Evolutionary conservation across 2,888 invertebrate species (phyloP).

Genomic region (Thecocarcelia acutangulata): DNA sequence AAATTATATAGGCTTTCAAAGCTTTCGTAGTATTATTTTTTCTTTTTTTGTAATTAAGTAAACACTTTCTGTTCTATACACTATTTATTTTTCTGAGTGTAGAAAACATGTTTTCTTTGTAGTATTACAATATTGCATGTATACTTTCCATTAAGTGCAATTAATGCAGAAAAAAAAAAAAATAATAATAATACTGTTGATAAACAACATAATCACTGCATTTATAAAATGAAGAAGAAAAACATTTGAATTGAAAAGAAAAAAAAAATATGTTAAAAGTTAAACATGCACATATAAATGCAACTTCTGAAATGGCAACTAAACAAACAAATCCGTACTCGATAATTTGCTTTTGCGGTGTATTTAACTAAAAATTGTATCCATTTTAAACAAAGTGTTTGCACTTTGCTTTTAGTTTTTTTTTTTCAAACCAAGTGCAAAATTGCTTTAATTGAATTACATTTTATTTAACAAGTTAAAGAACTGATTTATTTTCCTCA

Average conservation of each 20-base stretch:
- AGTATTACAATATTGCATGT: slow-evolving; percentile 62
- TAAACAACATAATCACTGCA: slow-evolving; percentile 30
- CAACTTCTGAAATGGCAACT: no score
- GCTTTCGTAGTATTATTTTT: no score
- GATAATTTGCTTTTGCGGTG: no score
- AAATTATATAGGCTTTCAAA: no score
- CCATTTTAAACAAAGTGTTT: neutral
- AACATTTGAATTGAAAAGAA: no score
- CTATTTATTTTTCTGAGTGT: no score
- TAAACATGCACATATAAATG: no score
- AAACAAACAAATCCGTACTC: no score
- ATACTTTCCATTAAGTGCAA: slow-evolving; percentile 48
- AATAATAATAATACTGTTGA: slow-evolving; percentile 3
- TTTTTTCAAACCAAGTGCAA: slow-evolving; percentile 12
- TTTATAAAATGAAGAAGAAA: neutral
- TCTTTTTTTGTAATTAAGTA: no score
- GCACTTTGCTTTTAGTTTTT: neutral
- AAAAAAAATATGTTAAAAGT: no score
- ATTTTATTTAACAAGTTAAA: slow-evolving; percentile 49
- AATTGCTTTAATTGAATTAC: slow-evolving; percentile 55
- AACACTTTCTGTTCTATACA: no score
- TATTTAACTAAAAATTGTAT: neutral
- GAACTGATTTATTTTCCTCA: slow-evolving; percentile 50
- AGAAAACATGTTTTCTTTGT: neutral
- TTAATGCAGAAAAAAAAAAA: slow-evolving; percentile 38